phyloP scores from a whole-genome alignment of 2,113 vertebrate genomes.

The Elephantulus edwardii region DNA sequence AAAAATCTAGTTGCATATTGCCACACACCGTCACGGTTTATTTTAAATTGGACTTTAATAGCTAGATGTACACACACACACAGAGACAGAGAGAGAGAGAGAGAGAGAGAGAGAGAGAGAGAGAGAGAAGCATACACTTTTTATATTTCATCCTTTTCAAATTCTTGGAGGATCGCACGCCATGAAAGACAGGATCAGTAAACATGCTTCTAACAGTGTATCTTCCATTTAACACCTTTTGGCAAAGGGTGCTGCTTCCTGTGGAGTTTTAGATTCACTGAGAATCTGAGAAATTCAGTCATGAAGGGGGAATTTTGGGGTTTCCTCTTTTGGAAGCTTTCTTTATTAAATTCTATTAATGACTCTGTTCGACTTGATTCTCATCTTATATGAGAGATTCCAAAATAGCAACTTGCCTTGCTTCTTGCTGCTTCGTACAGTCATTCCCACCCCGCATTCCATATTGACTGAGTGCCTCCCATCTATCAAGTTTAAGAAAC shows the following conservation, averaged over 20 bases:
- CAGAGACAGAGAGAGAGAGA: too few relatives aligned
- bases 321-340: slow-evolving; percentile 8
- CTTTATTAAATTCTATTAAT: background rate
- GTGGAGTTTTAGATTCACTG: background rate
- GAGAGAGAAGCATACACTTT: background rate
- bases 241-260: background rate
- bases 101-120: too few relatives aligned
- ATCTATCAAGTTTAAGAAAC: background rate
- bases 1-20: background rate
- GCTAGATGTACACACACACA: background rate
- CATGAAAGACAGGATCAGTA: background rate
- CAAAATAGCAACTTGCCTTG: background rate
- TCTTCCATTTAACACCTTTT: slow-evolving; percentile 8
- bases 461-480: background rate
- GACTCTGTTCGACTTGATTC: background rate
- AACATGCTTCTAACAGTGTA: rapidly evolving
- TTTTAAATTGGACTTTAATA: background rate
- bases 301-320: background rate
- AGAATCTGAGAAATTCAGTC: slow-evolving; percentile 16
- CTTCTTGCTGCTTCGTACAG: background rate
- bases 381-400: background rate
- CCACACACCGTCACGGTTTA: background rate
- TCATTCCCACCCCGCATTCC: background rate
- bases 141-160: background rate
- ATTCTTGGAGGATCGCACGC: background rate